Evolutionary conservation across 2,888 invertebrate genomes (phyloP).

Genomic region (Nyleta sp.): DNA sequence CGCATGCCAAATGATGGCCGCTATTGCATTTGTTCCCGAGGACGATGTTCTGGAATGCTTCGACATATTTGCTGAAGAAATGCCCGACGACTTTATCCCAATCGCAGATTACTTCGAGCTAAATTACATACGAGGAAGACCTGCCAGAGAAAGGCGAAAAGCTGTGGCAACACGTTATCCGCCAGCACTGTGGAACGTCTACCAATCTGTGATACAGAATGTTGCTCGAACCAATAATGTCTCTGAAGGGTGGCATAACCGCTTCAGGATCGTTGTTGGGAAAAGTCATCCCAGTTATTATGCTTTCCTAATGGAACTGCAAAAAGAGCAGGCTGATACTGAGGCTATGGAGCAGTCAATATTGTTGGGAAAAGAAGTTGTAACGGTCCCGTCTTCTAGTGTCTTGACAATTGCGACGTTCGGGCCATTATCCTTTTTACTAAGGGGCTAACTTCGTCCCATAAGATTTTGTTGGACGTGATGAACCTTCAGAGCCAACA

Average conservation of each 20-base stretch:
- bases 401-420: no score
- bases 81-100: conserved; percentile 8
- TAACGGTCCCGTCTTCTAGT: no score
- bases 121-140: conserved; percentile 20
- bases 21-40: conserved; percentile 24
- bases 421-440: no score
- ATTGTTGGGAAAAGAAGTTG: neutral
- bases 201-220: conserved; percentile 4
- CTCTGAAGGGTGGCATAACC: conserved; percentile 13
- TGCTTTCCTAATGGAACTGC: neutral
- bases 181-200: conserved; percentile 8
- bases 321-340: conserved; percentile 21
- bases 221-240: conserved; percentile 17
- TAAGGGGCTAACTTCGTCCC: no score
- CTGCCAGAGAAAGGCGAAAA: conserved; percentile 33
- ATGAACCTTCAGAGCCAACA: no score
- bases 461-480: no score
- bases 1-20: conserved; percentile 24
- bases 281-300: conserved; percentile 23
- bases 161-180: conserved; percentile 24
- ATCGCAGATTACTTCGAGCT: conserved; percentile 36
- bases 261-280: neutral
- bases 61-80: conserved; percentile 17
- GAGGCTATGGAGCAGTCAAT: conserved; percentile 14
- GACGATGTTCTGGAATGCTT: conserved; percentile 24